Percentiles rank a stretch among this genome's conserved stretches.
phyloP scores from a whole-genome alignment of 2,113 vertebrate genomes.

The Cheirogaleus medius region DNA sequence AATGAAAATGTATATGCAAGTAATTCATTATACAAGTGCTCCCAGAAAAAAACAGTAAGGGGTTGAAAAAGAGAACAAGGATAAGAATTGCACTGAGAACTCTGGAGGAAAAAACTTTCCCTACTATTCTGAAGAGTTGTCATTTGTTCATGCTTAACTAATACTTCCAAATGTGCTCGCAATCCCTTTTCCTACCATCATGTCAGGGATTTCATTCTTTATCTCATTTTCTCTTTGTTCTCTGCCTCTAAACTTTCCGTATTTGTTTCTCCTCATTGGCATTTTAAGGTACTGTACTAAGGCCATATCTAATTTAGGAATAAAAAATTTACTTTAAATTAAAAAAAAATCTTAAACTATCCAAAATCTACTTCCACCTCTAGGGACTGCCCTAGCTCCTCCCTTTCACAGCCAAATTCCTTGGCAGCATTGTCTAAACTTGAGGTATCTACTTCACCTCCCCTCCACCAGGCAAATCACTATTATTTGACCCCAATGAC shows the following conservation, averaged over 20 bases:
- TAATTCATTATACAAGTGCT: not conserved
- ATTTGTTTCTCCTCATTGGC: not conserved
- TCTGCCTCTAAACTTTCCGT: not conserved
- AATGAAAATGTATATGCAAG: not conserved
- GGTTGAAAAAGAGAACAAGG: not conserved
- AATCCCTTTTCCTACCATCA: not conserved
- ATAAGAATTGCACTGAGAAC: not conserved
- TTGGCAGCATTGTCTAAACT: not conserved
- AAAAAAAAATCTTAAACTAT: not conserved
- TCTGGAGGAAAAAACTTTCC: not conserved
- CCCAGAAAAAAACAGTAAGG: not conserved
- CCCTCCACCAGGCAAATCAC: not conserved
- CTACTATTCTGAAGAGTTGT: not conserved
- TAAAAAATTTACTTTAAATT: not conserved
- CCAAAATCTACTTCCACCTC: not conserved
- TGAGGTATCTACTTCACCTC: not conserved
- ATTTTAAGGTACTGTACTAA: not conserved
- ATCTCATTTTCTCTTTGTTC: not conserved
- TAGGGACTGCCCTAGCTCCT: not conserved
- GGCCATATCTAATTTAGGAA: not conserved
- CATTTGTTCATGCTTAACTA: not conserved
- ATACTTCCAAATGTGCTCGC: not conserved
- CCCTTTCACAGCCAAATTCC: not conserved
- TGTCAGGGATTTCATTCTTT: not conserved
- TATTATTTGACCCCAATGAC: not conserved